These are phyloP conservation scores for Tapirus indicus DNA, from an alignment of 2,797 vertebrate species.

Conservation along the genomic window DNA sequence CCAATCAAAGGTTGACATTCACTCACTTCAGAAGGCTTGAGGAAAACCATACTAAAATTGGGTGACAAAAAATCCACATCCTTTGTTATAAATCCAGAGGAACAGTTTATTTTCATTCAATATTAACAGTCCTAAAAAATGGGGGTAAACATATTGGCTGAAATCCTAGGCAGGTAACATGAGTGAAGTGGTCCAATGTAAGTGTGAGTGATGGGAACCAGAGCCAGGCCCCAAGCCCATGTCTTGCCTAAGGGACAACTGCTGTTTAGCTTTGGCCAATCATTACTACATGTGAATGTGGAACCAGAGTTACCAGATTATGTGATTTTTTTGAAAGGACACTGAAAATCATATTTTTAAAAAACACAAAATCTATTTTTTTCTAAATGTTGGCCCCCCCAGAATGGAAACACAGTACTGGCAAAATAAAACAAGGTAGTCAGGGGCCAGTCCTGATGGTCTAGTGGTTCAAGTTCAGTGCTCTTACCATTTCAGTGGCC, in stretches of 20 bases:
- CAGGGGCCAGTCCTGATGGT: background rate
- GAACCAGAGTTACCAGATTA: background rate
- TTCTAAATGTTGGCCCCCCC: background rate
- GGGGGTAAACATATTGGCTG: conserved; percentile 81
- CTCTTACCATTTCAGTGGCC: no score
- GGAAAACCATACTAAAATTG: conserved; percentile 57
- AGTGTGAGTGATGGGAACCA: background rate
- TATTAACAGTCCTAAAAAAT: conserved; percentile 83
- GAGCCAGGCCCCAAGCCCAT: background rate
- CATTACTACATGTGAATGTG: background rate
- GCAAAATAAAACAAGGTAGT: background rate
- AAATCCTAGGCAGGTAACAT: conserved; percentile 65
- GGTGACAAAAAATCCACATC: conserved; percentile 75
- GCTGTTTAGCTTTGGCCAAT: background rate
- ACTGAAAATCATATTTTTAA: background rate
- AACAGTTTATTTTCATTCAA: conserved; percentile 82
- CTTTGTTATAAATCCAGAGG: conserved; percentile 76
- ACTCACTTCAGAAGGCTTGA: conserved; percentile 39
- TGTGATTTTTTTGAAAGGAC: background rate
- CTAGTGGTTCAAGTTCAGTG: no score
- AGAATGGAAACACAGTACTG: background rate
- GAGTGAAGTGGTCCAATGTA: background rate
- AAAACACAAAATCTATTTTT: background rate
- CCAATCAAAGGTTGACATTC: conserved; percentile 1
- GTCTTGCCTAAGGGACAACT: background rate